Percentiles rank a stretch among this genome's conserved stretches.
Evolutionary conservation across 37 sponge, comb jelly and placozoan genomes (phyloP).

Genomic region (Hormiphora californensis): DNA sequence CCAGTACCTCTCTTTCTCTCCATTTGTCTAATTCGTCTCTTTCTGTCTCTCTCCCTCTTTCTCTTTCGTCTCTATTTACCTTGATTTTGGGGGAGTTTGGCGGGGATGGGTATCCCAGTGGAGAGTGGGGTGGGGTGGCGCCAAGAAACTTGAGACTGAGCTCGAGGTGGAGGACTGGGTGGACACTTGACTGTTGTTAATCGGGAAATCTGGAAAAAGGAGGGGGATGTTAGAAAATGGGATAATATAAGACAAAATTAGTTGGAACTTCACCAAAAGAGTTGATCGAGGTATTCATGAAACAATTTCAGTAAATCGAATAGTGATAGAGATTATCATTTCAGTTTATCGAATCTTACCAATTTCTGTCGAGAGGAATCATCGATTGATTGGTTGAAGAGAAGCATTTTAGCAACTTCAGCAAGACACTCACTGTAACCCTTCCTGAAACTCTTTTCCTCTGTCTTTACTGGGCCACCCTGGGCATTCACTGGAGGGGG

Average conservation of each 20-base stretch:
- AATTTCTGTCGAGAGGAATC: background rate
- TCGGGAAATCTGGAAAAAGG: background rate
- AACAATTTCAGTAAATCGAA: background rate
- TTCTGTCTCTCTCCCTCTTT: no score
- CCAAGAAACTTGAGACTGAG: conserved; percentile 39
- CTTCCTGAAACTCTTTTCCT: conserved; percentile 38
- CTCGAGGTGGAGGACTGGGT: background rate
- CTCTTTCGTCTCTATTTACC: no score
- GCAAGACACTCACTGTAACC: conserved; percentile 20
- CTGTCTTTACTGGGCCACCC: conserved; percentile 30
- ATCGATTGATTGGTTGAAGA: background rate
- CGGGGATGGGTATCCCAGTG: conserved; percentile 11
- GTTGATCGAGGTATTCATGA: background rate
- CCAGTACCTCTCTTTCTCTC: no score
- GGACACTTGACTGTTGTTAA: conserved; percentile 3
- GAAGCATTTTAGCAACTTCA: conserved; percentile 21
- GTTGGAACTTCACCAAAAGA: background rate
- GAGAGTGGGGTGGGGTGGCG: conserved; percentile 24
- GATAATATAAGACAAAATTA: background rate
- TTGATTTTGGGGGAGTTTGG: conserved; percentile 21
- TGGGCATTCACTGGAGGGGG: background rate
- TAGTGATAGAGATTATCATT: background rate
- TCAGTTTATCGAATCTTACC: background rate
- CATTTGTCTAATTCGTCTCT: no score
- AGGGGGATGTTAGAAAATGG: background rate